Evolutionary conservation across 2,888 invertebrate species (phyloP).

Genomic region (Liposcelis brunnea): DNA sequence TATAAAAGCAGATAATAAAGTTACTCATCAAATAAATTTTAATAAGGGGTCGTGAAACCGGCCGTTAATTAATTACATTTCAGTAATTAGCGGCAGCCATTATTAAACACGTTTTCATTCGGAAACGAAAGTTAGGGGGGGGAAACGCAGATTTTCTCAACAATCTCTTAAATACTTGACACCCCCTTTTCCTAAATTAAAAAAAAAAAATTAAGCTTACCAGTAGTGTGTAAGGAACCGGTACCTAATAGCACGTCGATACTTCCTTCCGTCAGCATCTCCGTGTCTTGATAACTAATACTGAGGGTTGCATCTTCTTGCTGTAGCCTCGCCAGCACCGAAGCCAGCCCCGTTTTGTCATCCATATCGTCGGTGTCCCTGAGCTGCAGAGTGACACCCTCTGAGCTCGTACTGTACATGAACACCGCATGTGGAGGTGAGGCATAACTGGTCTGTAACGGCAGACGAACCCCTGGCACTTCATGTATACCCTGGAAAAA

Average conservation of each 20-base stretch:
- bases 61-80: too few species aligned
- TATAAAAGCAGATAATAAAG: too few species aligned
- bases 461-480: constrained; percentile 20
- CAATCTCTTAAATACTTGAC: too few species aligned
- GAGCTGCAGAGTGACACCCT: constrained; percentile 44
- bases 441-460: constrained; percentile 19
- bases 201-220: too few species aligned
- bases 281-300: constrained; percentile 57
- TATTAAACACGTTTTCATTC: too few species aligned
- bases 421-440: constrained; percentile 29
- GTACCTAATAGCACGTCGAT: constrained; percentile 38
- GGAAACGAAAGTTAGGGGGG: too few species aligned
- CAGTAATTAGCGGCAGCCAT: too few species aligned
- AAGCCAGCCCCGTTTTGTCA: constrained; percentile 28
- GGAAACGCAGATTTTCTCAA: too few species aligned
- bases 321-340: constrained; percentile 29
- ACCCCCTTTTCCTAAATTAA: too few species aligned
- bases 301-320: constrained; percentile 49
- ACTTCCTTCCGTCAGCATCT: constrained; percentile 44
- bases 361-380: constrained; percentile 34
- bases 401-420: constrained; percentile 46
- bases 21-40: too few species aligned
- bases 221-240: constrained; percentile 25
- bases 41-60: too few species aligned
- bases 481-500: constrained; percentile 18